A percentile compares a stretch with the other conserved stretches of the same genome.
These are phyloP conservation scores for Serranus cabrilla DNA, from an alignment of 2,797 vertebrate genomes.

Conservation along the genomic window DNA sequence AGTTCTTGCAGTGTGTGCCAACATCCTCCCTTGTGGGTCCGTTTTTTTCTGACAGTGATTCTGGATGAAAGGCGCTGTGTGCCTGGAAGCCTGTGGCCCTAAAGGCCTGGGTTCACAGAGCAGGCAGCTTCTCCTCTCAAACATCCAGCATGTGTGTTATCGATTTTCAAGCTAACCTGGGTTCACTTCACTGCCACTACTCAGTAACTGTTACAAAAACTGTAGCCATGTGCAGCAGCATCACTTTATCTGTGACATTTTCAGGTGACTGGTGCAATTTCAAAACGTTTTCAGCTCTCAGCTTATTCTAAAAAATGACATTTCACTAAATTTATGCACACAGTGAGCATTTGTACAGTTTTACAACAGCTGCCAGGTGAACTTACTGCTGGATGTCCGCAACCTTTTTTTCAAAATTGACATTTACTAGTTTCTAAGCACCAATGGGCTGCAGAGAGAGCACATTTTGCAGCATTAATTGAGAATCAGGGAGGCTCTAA, in stretches of 20 bases:
- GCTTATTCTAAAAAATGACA: background rate
- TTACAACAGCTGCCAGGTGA: background rate
- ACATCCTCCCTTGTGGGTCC: slow-evolving; percentile 46
- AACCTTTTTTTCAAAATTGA: background rate
- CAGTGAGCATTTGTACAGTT: background rate
- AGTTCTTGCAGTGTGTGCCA: slow-evolving; percentile 46
- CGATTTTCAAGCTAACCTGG: slow-evolving; percentile 47
- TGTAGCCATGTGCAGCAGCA: background rate
- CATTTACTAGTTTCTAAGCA: background rate
- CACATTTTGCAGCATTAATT: background rate
- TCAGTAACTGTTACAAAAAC: background rate
- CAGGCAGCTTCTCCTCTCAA: slow-evolving; percentile 42
- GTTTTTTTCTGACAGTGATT: slow-evolving; percentile 62
- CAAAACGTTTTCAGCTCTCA: background rate
- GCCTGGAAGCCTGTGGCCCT: slow-evolving; percentile 33
- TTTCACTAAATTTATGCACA: background rate
- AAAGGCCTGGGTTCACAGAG: slow-evolving; percentile 39
- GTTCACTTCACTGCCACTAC: slow-evolving; percentile 34
- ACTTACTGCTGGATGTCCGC: background rate
- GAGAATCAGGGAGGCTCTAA: background rate
- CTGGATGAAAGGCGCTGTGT: slow-evolving; percentile 59
- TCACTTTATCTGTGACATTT: background rate
- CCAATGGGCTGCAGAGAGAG: background rate
- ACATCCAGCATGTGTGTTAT: slow-evolving; percentile 50
- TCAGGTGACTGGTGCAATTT: background rate